phyloP scores from a whole-genome alignment of 2,888 invertebrate species.

The Drosophila villosipedis region DNA sequence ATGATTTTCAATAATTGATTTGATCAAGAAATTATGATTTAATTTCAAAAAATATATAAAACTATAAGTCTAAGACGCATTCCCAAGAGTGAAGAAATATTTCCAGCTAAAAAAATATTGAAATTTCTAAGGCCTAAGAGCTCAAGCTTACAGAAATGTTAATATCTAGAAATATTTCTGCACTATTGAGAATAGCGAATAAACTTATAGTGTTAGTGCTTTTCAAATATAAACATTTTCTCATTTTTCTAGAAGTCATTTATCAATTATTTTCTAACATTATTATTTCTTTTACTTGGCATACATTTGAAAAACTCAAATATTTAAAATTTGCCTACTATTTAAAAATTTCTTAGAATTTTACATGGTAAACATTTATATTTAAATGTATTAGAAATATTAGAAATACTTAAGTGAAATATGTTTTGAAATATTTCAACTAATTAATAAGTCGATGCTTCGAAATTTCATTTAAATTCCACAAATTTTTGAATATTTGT shows the following conservation, averaged over 20 bases:
- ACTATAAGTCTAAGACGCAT: too few species aligned
- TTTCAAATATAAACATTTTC: background rate
- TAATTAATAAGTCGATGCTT: conserved; percentile 15
- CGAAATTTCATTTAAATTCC: conserved; percentile 13
- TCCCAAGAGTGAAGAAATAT: background rate
- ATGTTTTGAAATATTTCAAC: background rate
- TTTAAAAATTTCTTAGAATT: background rate
- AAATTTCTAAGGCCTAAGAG: background rate
- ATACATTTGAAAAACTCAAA: background rate
- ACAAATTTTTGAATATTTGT: background rate
- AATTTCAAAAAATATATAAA: background rate
- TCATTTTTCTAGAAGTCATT: background rate
- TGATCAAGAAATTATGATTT: background rate
- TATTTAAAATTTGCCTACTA: background rate
- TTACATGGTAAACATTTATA: background rate
- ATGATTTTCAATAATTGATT: background rate
- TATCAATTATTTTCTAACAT: background rate
- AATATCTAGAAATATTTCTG: background rate
- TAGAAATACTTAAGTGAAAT: background rate
- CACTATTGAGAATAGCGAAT: background rate
- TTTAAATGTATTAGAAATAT: background rate
- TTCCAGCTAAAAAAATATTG: background rate
- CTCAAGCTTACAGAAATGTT: background rate
- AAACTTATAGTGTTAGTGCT: background rate
- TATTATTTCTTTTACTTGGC: background rate